Evolutionary conservation across 2,888 invertebrate genomes (phyloP).

Genomic region (Sipha maydis): DNA sequence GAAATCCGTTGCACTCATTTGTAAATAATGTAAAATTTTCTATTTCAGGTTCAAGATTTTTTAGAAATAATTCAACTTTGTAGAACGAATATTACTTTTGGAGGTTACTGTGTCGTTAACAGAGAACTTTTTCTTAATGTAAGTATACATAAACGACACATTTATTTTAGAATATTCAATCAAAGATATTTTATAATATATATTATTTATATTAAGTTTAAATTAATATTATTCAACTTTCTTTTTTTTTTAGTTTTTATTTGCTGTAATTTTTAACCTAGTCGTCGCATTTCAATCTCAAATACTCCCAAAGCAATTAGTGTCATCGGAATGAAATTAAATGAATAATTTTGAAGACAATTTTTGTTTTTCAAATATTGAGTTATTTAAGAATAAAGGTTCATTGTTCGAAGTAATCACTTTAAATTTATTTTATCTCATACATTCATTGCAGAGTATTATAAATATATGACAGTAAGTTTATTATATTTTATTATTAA

Average conservation of each 20-base stretch:
- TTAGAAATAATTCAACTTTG: constrained; percentile 31
- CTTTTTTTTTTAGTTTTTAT: constrained; percentile 8
- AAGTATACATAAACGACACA: neutral
- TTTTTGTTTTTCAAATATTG: neutral
- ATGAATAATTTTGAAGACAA: neutral
- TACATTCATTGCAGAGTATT: neutral
- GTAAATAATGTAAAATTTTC: neutral
- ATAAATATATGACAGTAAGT: neutral
- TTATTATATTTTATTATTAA: neutral
- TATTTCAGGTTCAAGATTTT: constrained; percentile 38
- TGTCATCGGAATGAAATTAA: neutral
- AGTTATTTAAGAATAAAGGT: neutral
- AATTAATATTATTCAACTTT: neutral
- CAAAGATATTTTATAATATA: neutral
- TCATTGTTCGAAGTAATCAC: no score
- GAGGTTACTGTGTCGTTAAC: constrained; percentile 29
- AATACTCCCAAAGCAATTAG: constrained; percentile 32
- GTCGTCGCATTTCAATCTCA: constrained; percentile 41
- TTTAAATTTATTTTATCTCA: neutral
- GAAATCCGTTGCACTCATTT: neutral
- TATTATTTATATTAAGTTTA: no score
- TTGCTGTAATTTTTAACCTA: constrained; percentile 19
- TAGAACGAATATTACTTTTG: constrained; percentile 34
- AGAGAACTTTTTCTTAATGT: constrained; percentile 31
- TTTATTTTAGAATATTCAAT: neutral